Base-by-base conservation (phyloP, 2,113 vertebrate species). In the Australoheros scitulus region DNA sequence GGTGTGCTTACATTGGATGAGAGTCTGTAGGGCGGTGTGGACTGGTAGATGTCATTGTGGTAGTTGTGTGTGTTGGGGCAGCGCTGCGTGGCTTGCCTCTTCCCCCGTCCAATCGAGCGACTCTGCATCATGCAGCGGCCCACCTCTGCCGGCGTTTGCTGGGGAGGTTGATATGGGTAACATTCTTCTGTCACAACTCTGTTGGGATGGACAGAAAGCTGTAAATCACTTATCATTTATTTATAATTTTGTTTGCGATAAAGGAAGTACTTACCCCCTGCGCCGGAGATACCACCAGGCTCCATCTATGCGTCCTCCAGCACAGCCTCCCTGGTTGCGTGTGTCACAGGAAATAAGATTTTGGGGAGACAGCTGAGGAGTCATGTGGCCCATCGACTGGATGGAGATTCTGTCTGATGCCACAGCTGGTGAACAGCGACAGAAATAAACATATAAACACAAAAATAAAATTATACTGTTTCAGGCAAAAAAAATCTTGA, bases 341-440 rank as follows among this genome's bases (percentile, higher is more conserved):
- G 96, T 98, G 92, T 99, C 96, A 8, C 98, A 99, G 76, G 97
- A 98, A 86, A 99, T 96, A 18, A 99, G 95, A 91, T 99, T 98
- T 92, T 99, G 98, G 2, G 98, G 98, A 0, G 98, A 99, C 61
- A 99, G 94, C 81, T 96, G 94, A 1, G 97, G 97, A 0, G 96
- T 97, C 98, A 99, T 98, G 95, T 99, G 98, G 38, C 98, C 98
- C 98, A 99, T 97, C n/a, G 98, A 99, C 83, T 99, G 98, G 94
- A 99, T 99, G 63, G 98, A 96, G 92, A 99, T 98, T 11, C 98
- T 94, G 91, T 99, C 98, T 0, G 98, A 99, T 14, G 98, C 98
- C 65, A 99, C 98, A 1, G 97, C 98, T 99, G 6, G 43, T 1
- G 61, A 80, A 55, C 41, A 61, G 2, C 47, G 3, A 85, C 0